Evolutionary conservation across 2,797 vertebrate genomes (phyloP).

Genomic region (Aplochiton taeniatus): DNA sequence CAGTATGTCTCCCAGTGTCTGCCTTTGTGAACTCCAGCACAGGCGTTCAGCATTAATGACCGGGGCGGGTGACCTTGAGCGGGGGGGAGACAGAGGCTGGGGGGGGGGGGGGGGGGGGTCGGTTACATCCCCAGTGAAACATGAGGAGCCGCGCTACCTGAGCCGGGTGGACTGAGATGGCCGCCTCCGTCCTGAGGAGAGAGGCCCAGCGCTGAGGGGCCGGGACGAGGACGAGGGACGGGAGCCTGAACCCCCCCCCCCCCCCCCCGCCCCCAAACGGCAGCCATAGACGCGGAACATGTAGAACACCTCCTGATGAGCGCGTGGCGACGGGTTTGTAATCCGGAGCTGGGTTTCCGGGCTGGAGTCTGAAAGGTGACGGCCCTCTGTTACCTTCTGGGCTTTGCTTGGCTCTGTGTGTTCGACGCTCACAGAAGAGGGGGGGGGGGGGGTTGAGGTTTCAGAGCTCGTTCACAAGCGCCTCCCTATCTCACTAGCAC

Average conservation of each 20-base stretch:
- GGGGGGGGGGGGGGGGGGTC: constrained; percentile 58
- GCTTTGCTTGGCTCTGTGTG: too few relatives aligned
- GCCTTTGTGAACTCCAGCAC: constrained; percentile 54
- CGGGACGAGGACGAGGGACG: background rate
- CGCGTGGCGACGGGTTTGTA: too few relatives aligned
- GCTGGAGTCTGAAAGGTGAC: too few relatives aligned
- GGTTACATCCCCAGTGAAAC: constrained; percentile 65
- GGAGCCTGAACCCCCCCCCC: too few relatives aligned
- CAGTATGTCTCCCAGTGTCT: constrained; percentile 55
- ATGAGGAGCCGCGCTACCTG: constrained; percentile 63
- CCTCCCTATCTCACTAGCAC: constrained; percentile 55
- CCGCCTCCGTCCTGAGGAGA: constrained; percentile 45
- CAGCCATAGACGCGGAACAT: too few relatives aligned
- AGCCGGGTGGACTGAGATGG: constrained; percentile 64
- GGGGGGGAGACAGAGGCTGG: constrained; percentile 59
- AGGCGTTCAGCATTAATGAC: too few relatives aligned
- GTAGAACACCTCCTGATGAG: too few relatives aligned
- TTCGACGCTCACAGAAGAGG: too few relatives aligned
- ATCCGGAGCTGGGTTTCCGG: too few relatives aligned
- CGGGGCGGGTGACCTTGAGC: constrained; percentile 41
- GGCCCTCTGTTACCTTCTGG: too few relatives aligned
- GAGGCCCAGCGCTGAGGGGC: constrained; percentile 49
- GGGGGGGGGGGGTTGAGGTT: too few relatives aligned
- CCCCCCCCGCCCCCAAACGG: too few relatives aligned
- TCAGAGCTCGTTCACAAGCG: constrained; percentile 46